A percentile compares a stretch with the other conserved stretches of the same genome.
Conservation (phyloP, 2,797 vertebrate species). For the Lithobates sylvaticus region DNA sequence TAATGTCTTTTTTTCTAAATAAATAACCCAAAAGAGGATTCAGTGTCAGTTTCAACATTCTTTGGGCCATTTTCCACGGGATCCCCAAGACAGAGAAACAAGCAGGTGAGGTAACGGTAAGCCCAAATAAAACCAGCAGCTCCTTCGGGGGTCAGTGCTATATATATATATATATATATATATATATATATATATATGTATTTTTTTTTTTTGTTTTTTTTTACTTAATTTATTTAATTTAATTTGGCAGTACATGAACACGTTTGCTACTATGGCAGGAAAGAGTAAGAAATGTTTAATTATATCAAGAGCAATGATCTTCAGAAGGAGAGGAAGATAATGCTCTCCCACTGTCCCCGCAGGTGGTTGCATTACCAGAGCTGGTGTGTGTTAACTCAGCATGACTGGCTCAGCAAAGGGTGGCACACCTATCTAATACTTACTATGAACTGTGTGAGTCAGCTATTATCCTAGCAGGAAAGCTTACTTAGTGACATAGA, state of each 20-base stretch:
- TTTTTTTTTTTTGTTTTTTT: neutral
- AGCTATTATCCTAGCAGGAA: conserved; percentile 49
- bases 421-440: neutral
- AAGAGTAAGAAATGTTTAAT: conserved; percentile 2
- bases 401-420: conserved; percentile 10
- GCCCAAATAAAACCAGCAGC: no score
- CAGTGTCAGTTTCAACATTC: no score
- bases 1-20: no score
- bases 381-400: conserved; percentile 13
- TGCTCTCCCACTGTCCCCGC: neutral
- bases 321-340: conserved; percentile 10
- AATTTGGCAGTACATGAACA: neutral
- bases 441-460: conserved; percentile 21
- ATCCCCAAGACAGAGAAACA: no score
- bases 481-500: conserved; percentile 24
- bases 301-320: conserved; percentile 5
- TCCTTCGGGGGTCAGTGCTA: no score
- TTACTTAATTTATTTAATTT: no score
- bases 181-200: no score
- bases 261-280: conserved; percentile 6
- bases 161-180: no score
- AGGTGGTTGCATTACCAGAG: conserved; percentile 25
- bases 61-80: no score
- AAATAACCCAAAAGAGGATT: no score
- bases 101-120: no score